These are phyloP conservation scores for Athalia cordata DNA, from an alignment of 2,888 invertebrate species.

Conservation along the genomic window DNA sequence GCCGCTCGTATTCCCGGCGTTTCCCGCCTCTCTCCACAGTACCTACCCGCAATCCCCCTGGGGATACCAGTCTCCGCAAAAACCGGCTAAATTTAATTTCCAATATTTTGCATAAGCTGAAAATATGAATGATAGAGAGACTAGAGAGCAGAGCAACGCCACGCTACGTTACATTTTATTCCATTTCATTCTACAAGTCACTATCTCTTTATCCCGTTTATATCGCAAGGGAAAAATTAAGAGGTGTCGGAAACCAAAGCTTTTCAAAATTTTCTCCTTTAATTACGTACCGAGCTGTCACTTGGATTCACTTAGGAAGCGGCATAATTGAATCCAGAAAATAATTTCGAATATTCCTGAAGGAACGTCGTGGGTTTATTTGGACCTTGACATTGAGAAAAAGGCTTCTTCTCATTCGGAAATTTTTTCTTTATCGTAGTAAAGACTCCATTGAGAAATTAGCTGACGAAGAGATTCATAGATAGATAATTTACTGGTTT, in stretches of 20 bases:
- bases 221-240: no score
- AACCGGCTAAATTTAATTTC: conserved; percentile 60
- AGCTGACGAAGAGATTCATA: no score
- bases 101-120: conserved; percentile 55
- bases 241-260: no score
- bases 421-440: neutral
- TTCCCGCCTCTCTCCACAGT: conserved; percentile 1
- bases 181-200: neutral
- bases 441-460: no score
- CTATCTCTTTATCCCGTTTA: no score
- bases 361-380: neutral
- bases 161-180: neutral
- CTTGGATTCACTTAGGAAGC: neutral
- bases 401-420: neutral
- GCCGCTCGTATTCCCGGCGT: conserved; percentile 39
- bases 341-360: conserved; percentile 22
- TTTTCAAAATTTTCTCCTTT: neutral
- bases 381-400: no score
- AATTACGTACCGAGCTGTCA: no score
- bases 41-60: conserved; percentile 37
- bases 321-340: conserved; percentile 1
- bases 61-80: conserved; percentile 44
- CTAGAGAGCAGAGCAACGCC: neutral
- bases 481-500: neutral
- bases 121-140: conserved; percentile 50